Evolutionary conservation across 2,888 invertebrate species (phyloP).

Genomic region (Drosophila melanosoma): DNA sequence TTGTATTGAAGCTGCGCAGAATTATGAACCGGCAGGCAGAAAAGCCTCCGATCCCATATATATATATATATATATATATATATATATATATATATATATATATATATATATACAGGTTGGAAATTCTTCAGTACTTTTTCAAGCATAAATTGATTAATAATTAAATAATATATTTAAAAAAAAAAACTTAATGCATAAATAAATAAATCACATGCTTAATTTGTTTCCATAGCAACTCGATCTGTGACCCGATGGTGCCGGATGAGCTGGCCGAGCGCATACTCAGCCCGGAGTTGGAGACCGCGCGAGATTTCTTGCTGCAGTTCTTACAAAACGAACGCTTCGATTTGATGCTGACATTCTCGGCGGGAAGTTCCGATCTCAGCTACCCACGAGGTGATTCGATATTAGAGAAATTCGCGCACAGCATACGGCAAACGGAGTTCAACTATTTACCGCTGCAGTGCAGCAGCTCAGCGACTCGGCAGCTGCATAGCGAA

Average conservation of each 20-base stretch:
- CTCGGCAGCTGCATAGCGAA: constrained; percentile 73
- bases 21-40: not conserved
- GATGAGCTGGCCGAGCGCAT: constrained; percentile 89
- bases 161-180: too few species aligned
- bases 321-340: constrained; percentile 88
- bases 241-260: constrained; percentile 83
- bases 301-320: constrained; percentile 86
- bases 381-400: constrained; percentile 85
- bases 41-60: not conserved
- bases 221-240: constrained; percentile 66
- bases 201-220: not conserved
- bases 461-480: constrained; percentile 74
- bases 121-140: too few species aligned
- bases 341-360: constrained; percentile 90
- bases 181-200: not conserved
- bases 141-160: too few species aligned
- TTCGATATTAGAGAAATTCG: constrained; percentile 79
- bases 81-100: too few species aligned
- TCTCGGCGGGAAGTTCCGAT: constrained; percentile 90
- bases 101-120: too few species aligned
- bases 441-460: constrained; percentile 79
- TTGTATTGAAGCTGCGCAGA: not conserved
- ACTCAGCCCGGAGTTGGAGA: constrained; percentile 84
- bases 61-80: not conserved
- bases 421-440: constrained; percentile 79